Percentiles rank a stretch among this genome's conserved stretches.
phyloP scores from a whole-genome alignment of 2,113 vertebrate species.

The Tragelaphus buxtoni region DNA sequence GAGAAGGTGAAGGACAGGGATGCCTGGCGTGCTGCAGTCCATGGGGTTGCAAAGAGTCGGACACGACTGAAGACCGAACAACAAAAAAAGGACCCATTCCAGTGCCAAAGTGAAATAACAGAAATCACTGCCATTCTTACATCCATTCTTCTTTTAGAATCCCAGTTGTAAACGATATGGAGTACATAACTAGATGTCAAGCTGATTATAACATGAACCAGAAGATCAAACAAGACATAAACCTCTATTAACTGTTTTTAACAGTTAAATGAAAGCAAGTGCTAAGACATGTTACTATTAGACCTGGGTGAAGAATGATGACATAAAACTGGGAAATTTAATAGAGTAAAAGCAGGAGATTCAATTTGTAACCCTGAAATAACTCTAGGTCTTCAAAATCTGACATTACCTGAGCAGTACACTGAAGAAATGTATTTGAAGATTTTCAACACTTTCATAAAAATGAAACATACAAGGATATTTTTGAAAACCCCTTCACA shows the following conservation, averaged over 20 bases:
- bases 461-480: neutral
- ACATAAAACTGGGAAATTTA: conserved; percentile 16
- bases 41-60: neutral
- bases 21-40: neutral
- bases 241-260: neutral
- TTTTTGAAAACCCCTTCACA: neutral
- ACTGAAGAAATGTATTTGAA: neutral
- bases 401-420: neutral
- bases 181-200: neutral
- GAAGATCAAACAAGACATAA: neutral
- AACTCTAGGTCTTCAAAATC: neutral
- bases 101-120: neutral
- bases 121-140: neutral
- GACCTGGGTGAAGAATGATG: neutral
- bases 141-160: neutral
- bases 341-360: conserved; percentile 3
- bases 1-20: neutral
- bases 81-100: neutral
- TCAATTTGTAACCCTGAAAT: neutral
- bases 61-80: neutral
- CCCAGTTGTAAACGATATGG: neutral
- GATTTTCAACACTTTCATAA: neutral
- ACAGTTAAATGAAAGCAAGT: neutral
- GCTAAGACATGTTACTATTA: neutral
- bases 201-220: neutral